Base-by-base conservation (phyloP, 2,888 invertebrate genomes). In the Metallyticus violacea region DNA sequence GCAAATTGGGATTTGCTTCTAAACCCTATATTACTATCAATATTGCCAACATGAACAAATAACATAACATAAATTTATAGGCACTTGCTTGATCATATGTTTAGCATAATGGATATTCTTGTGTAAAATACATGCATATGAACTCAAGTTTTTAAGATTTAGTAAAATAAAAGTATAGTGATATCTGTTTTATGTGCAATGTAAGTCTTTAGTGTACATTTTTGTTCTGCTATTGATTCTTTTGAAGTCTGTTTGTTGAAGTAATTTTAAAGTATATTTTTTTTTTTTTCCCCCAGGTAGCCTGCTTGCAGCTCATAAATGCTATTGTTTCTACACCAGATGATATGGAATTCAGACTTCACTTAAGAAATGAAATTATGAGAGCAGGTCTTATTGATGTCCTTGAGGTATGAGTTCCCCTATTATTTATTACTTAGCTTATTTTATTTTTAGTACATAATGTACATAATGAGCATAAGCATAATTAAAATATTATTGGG, bases 331-430 rank as follows among this genome's bases (percentile, higher is more conserved):
- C 92, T 87, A 96, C 97, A 3, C 96, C 96, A 87, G 95, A 95
- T 3, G 99, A 99, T 90, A 93, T 99, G 89, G 99, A 99, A 91
- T 99, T 98, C 91, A 94, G 99, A 86, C 93, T 99, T 91, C 99
- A 99, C 92, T 92, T 99, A 88, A 93, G 99, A 88, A 99, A 98
- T 92, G 99, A 99, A 92, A 97, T 99, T 89, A 98, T 99, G 96
- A 94, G 99, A 87, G 96, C 96, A 88, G 99, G 99, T 30, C 93
- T 99, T n/a, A 95, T 95, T 90, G 97, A 98, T 91, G 93, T 96
- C 83, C 93, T 98, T 29, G 96, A 93, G 89, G 93, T 93, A 90
- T 90, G 91, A 89, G 77, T 86, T 30, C 25, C 22, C 26, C 30
- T 62, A 9, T 9, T 15, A 79, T 30, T 7, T 85, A n/a, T 4